Evolutionary conservation across 1,140 invertebrate genomes (phyloP), one percentile per base, ranked within the genome.

Genomic region (Drosophila biarmipes): DNA sequence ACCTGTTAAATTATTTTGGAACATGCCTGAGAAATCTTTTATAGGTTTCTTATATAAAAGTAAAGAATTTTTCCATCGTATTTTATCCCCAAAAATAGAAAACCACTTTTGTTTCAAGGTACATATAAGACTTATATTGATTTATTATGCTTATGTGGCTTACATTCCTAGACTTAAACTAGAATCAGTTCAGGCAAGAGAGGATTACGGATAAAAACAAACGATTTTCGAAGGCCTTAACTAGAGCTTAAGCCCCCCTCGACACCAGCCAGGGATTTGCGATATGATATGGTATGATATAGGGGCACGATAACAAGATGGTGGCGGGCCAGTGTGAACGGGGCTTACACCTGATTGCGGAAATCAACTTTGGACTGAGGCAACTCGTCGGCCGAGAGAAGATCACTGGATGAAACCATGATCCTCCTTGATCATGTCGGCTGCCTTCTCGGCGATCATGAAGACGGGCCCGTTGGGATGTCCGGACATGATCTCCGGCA

Each of bases 391-490:
- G 38, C 24, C 0, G 24, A 24, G 1, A 5, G 24, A 4, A 2
- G 11, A 6, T 58, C 40, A 84, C 12, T 66, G 92, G 92, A 94
- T 90, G 15, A 71, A 92, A 21, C 90, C 90, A 55, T 92, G 64
- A 67, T 94, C 94, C 66, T 94, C 80, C 62, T 95, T 95, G 29
- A 95, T 93, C 86, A 95, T 93, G 86, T 96, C 95, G 0, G 95
- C 92, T 0, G 93, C 93, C 87, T 95, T 96, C 74, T 96, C 96
- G 1, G 93, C 96, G 24, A 96, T 95, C 95, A 96, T 96, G 57
- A 94, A 95, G 0, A 93, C 92, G 0, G 95, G 94, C 7, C 93
- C 92, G 79, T 95, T 95, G 0, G 94, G 96, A 82, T 96, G 95
- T 0, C 94, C 96, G 0, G 94, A 92, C 29, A 93, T 92, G 14